Percentiles rank a stretch among this genome's conserved stretches.
These are phyloP conservation scores for Scaptomyza flava DNA, from an alignment of 2,888 invertebrate genomes.

Conservation along the genomic window DNA sequence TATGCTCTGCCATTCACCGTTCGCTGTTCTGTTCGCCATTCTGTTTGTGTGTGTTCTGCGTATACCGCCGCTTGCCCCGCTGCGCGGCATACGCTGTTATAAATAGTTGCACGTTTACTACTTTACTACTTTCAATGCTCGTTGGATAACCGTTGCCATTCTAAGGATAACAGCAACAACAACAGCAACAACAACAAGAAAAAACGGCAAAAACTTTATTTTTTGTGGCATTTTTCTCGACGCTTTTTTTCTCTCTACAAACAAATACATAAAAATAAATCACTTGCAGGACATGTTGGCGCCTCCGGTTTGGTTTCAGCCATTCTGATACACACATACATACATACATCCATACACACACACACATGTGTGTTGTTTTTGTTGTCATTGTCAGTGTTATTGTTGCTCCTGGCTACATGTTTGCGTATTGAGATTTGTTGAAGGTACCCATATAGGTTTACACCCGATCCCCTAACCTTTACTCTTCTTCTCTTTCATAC, in stretches of 20 bases:
- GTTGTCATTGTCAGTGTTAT: constrained; percentile 44
- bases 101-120: constrained; percentile 69
- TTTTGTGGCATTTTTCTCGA: constrained; percentile 71
- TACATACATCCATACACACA: constrained; percentile 13
- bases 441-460: constrained; percentile 64
- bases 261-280: constrained; percentile 82
- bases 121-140: constrained; percentile 55
- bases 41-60: constrained; percentile 18
- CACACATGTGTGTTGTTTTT: constrained; percentile 25
- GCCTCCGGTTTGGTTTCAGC: constrained; percentile 78
- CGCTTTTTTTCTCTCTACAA: constrained; percentile 60
- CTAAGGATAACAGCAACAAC: constrained; percentile 31
- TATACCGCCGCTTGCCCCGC: constrained; percentile 18
- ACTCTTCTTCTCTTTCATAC: neutral
- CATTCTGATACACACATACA: constrained; percentile 46
- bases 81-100: constrained; percentile 56
- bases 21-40: constrained; percentile 10
- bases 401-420: constrained; percentile 56
- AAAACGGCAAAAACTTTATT: constrained; percentile 44
- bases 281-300: constrained; percentile 83
- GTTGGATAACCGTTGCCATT: constrained; percentile 29
- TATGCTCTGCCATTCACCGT: constrained; percentile 35
- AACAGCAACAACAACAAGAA: constrained; percentile 16
- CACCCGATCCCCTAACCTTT: neutral
- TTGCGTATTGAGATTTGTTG: constrained; percentile 72